Base-by-base conservation (phyloP, 2,113 vertebrate genomes). In the Burhinus oedicnemus region DNA sequence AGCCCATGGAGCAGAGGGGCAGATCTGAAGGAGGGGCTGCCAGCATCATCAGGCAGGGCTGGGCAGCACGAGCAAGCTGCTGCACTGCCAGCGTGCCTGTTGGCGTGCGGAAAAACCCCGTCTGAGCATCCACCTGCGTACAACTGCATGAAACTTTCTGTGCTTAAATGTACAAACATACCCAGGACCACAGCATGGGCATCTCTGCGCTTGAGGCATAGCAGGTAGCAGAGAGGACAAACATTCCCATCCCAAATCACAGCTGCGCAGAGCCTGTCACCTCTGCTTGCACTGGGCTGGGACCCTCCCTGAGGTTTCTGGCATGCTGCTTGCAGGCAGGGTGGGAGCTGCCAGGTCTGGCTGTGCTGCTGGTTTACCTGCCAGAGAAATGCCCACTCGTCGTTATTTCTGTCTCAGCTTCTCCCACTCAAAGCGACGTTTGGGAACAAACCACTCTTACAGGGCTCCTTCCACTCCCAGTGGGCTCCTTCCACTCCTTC, bases 181-280 rank as follows among this genome's bases (percentile, higher is more conserved):
- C 3, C 5, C 25, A 38, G 30, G 15, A 69, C 15, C 3, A n/a
- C 38, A 65, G 54, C 0, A 0, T 3, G 4, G 22, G n/a, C 29
- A 36, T 27, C 1, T 12, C 61, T 55, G 29, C 0, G 4, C 47
- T 55, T 0, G 0, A 1, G 0, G 6, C 5, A 6, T 16, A 45
- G 23, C 34, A 15, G 29, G 19, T 2, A 65, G n/a, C 15, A 32
- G 40, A 77, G 22, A 54, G 6, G 29, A 75, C 21, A 80, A 72
- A 54, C 9, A 13, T n/a, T 52, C 18, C 42, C 2, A 0, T 5
- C 32, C 15, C 20, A 32, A 69, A 78, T 49, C 20, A 38, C 19
- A 30, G 49, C 49, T 51, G 49, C 23, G 11, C 49, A 51, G 8
- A 12, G 23, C 30, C 34, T 27, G 9, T 62, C 19, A 65, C n/a